A percentile compares a stretch with the other conserved stretches of the same genome.
Conservation (phyloP, 2,888 invertebrate species). For the Erebia aethiops region DNA sequence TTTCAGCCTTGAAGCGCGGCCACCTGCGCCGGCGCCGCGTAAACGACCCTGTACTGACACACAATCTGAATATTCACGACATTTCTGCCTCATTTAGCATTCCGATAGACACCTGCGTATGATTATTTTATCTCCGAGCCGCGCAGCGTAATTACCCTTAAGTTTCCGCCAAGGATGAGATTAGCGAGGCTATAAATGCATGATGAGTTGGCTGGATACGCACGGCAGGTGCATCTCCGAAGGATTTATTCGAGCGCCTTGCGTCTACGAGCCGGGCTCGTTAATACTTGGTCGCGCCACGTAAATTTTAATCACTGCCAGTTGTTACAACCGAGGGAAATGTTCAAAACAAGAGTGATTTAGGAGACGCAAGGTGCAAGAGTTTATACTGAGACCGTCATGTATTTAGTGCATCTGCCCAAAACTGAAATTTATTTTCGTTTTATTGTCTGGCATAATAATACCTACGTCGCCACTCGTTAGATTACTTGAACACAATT, state of each 20-base stretch:
- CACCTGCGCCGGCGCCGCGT: constrained; percentile 86
- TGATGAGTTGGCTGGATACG: constrained; percentile 35
- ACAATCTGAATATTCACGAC: constrained; percentile 82
- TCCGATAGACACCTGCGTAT: constrained; percentile 74
- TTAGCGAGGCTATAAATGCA: constrained; percentile 39
- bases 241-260: constrained; percentile 78
- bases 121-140: constrained; percentile 52
- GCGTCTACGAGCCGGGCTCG: constrained; percentile 73
- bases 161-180: constrained; percentile 33
- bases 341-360: constrained; percentile 78
- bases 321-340: constrained; percentile 76
- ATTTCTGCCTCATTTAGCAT: constrained; percentile 75
- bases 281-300: constrained; percentile 80
- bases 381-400: constrained; percentile 54
- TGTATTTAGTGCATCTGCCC: constrained; percentile 31
- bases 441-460: constrained; percentile 8
- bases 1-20: constrained; percentile 83
- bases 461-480: not conserved
- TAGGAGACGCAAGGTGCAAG: constrained; percentile 66
- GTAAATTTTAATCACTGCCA: constrained; percentile 82
- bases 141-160: constrained; percentile 33
- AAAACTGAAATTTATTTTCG: constrained; percentile 29
- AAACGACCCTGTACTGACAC: constrained; percentile 81
- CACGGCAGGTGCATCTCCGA: constrained; percentile 75
- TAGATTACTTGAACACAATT: not conserved